Percentiles rank a stretch among this genome's conserved stretches.
Evolutionary conservation across 30 jellyfish, hydroid and myxozoan species (phyloP).

Genomic region (Pseudorhiza aurosa): DNA sequence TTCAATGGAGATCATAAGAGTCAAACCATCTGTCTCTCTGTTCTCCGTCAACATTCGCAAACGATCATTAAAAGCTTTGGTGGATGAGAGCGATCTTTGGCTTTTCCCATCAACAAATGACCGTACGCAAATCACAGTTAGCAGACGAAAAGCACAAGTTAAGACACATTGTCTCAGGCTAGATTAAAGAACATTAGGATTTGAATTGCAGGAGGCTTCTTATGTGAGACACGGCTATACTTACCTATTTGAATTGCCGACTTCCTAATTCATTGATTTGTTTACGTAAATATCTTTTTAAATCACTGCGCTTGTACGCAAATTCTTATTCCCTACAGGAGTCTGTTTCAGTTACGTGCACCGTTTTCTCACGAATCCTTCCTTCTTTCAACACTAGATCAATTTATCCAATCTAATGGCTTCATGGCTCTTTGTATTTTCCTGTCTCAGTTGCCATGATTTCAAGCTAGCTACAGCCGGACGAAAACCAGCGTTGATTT

Average conservation of each 20-base stretch:
- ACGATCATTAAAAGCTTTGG: neutral
- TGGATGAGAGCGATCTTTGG: neutral
- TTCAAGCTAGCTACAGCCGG: no score
- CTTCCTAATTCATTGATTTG: constrained; percentile 2
- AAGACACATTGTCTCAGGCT: constrained; percentile 8
- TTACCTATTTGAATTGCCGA: neutral
- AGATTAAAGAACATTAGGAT: constrained; percentile 16
- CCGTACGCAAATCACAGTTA: neutral
- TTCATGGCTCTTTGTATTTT: no score
- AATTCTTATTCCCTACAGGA: neutral
- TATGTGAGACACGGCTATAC: constrained; percentile 6
- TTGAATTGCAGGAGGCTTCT: constrained; percentile 43
- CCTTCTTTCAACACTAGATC: no score
- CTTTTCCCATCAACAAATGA: neutral
- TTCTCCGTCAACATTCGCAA: neutral
- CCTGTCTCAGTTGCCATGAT: no score
- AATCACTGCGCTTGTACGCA: neutral
- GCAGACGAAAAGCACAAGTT: neutral
- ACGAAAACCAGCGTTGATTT: no score
- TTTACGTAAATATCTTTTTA: constrained; percentile 3
- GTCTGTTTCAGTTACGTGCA: constrained; percentile 1
- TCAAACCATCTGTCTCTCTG: neutral
- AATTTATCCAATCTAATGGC: no score
- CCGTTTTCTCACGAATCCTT: no score
- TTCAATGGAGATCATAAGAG: neutral